Evolutionary conservation across 2,113 vertebrate species (phyloP).

Genomic region (Ictalurus furcatus): DNA sequence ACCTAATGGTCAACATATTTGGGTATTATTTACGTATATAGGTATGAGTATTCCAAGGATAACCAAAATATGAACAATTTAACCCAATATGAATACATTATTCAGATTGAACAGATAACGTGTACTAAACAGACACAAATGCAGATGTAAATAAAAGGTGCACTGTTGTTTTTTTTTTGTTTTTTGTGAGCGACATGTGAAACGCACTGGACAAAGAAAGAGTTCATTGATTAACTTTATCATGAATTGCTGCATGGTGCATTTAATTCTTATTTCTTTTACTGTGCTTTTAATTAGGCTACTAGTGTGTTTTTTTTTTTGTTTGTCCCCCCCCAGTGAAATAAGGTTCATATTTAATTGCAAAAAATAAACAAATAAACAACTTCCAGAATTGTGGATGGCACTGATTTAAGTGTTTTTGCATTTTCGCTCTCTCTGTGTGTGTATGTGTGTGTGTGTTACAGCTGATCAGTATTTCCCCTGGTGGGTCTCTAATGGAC

Average conservation of each 20-base stretch:
- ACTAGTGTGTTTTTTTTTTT: neutral
- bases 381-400: neutral
- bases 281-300: neutral
- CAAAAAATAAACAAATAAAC: neutral
- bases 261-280: neutral
- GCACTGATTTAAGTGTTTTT: neutral
- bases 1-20: neutral
- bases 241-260: neutral
- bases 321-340: neutral
- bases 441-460: neutral
- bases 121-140: neutral
- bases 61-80: neutral
- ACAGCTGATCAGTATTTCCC: conserved; percentile 75
- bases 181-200: neutral
- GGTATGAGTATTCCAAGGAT: neutral
- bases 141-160: neutral
- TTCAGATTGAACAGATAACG: neutral
- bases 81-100: neutral
- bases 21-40: neutral
- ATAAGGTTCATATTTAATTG: neutral
- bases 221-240: neutral
- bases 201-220: neutral
- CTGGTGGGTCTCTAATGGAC: conserved; percentile 84
- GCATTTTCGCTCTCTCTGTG: neutral
- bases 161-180: neutral